These are phyloP conservation scores for Micromussa lordhowensis DNA, from an alignment of 92 coral and sea anemone species.

Conservation along the genomic window DNA sequence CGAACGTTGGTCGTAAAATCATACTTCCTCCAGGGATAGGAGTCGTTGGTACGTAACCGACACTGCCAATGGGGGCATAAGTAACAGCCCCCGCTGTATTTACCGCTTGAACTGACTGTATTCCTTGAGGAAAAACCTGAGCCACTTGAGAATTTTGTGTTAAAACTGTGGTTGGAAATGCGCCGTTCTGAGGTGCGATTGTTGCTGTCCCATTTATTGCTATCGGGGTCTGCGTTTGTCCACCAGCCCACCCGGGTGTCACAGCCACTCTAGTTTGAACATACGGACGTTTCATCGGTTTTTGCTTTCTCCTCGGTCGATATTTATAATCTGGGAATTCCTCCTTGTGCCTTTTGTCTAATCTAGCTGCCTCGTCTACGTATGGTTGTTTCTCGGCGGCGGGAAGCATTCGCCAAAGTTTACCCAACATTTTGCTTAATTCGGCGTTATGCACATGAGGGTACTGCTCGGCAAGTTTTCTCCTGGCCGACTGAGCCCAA, in stretches of 20 bases:
- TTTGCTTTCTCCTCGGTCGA: conserved; percentile 93
- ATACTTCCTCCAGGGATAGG: conserved; percentile 86
- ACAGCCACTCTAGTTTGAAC: conserved; percentile 86
- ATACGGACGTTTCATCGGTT: conserved; percentile 92
- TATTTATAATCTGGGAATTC: conserved; percentile 98
- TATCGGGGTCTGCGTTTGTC: conserved; percentile 75
- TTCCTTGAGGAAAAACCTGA: conserved; percentile 76
- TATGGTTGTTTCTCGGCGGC: conserved; percentile 98
- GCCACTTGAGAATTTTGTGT: conserved; percentile 76
- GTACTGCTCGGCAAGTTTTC: conserved; percentile 98
- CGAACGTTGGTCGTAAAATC: conserved; percentile 91
- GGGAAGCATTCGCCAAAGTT: conserved; percentile 98
- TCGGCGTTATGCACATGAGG: conserved; percentile 99
- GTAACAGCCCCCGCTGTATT: conserved; percentile 77
- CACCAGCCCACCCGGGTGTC: conserved; percentile 79
- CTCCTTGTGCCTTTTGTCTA: conserved; percentile 97
- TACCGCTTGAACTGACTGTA: conserved; percentile 72
- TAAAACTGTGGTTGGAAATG: conserved; percentile 74
- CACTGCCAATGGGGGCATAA: conserved; percentile 78
- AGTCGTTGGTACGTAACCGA: conserved; percentile 79
- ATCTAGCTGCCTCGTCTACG: conserved; percentile 98
- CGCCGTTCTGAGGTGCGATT: conserved; percentile 75
- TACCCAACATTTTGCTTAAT: conserved; percentile 99
- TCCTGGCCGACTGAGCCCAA: conserved; percentile 98
- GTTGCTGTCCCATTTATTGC: conserved; percentile 83